These are phyloP conservation scores for Apocrypta bakeri DNA, from an alignment of 1,140 invertebrate species.

Conservation along the genomic window DNA sequence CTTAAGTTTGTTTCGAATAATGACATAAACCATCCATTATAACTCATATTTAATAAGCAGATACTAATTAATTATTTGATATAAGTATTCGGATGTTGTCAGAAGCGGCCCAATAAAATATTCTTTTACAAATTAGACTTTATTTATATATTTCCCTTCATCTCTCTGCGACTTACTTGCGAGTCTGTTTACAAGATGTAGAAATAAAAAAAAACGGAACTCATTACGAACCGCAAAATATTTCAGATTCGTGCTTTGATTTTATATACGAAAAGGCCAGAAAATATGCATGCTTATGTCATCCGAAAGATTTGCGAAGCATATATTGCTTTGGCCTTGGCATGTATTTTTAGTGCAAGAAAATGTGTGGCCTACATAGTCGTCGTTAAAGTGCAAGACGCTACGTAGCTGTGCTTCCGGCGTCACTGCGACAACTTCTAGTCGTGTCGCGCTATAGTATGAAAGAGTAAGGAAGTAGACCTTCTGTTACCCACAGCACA, in stretches of 20 bases:
- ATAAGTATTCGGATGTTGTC: background rate
- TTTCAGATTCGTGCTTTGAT: background rate
- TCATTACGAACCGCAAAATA: background rate
- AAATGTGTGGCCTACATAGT: conserved; percentile 19
- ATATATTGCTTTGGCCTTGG: conserved; percentile 34
- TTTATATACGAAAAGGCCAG: background rate
- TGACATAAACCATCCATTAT: background rate
- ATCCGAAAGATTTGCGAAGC: background rate
- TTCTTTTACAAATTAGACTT: too few species aligned
- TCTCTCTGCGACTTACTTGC: too few species aligned
- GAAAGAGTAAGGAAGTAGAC: background rate
- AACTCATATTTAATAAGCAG: background rate
- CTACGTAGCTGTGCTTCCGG: conserved; percentile 21
- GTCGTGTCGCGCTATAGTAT: background rate
- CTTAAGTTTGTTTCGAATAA: background rate
- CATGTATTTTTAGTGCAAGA: conserved; percentile 46
- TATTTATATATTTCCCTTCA: too few species aligned
- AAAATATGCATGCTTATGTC: background rate
- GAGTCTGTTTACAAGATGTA: too few species aligned
- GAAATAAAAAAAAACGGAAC: too few species aligned
- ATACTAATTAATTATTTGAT: background rate
- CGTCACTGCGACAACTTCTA: conserved; percentile 6
- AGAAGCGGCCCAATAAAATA: too few species aligned
- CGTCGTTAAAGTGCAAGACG: background rate
- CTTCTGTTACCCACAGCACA: background rate